These are phyloP conservation scores for Pseudomyrmex dendroicus DNA, from an alignment of 1,140 invertebrate genomes.

Conservation along the genomic window DNA sequence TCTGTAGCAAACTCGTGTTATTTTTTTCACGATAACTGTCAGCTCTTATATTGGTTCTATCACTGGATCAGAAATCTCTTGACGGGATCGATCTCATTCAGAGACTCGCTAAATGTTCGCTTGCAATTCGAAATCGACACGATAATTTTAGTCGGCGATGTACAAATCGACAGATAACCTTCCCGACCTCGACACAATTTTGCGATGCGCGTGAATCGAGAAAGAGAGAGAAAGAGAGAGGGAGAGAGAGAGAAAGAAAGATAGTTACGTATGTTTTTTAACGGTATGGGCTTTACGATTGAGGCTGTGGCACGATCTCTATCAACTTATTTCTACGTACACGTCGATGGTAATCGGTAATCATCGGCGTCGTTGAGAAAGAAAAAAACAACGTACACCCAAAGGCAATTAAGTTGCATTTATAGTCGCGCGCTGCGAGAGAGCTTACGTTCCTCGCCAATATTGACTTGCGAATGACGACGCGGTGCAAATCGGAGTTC, in stretches of 20 bases:
- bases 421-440: conserved; percentile 21
- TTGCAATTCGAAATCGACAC: neutral
- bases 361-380: conserved; percentile 60
- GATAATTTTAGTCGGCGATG: conserved; percentile 5
- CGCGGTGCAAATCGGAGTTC: conserved; percentile 21
- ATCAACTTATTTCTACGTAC: conserved; percentile 14
- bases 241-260: too few relatives aligned
- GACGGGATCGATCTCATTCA: too few relatives aligned
- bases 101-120: neutral
- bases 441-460: conserved; percentile 11
- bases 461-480: conserved; percentile 29
- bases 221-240: neutral
- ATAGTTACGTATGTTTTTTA: neutral
- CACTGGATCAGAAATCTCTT: too few relatives aligned
- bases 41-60: too few relatives aligned
- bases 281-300: conserved; percentile 5
- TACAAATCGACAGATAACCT: conserved; percentile 28
- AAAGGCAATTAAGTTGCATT: conserved; percentile 61
- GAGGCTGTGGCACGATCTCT: conserved; percentile 19
- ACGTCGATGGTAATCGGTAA: conserved; percentile 51
- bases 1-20: too few relatives aligned
- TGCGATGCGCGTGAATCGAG: neutral
- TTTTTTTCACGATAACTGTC: too few relatives aligned
- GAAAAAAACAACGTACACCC: conserved; percentile 31
- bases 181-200: conserved; percentile 58